A percentile compares a stretch with the other conserved stretches of the same genome.
These are phyloP conservation scores for Heteronetta atricapilla DNA, from an alignment of 2,113 vertebrate species.

Conservation along the genomic window DNA sequence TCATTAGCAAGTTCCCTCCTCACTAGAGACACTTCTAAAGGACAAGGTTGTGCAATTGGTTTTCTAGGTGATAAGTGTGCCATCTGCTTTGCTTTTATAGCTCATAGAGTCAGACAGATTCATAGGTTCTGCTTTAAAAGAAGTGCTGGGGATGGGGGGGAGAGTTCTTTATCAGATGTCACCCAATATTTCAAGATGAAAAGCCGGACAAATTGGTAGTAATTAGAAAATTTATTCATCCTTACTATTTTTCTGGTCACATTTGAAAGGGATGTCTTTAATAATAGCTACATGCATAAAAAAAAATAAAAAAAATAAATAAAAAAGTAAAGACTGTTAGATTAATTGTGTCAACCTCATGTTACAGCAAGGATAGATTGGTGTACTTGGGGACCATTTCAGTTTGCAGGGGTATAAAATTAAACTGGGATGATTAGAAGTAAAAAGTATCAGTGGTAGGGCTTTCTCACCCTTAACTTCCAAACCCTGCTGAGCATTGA, in stretches of 20 bases:
- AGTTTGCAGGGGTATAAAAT: not conserved
- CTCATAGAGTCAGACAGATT: not conserved
- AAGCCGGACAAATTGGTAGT: not conserved
- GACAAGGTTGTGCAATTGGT: not conserved
- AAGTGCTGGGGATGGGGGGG: not conserved
- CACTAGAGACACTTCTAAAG: slow-evolving; percentile 33
- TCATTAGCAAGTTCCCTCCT: slow-evolving; percentile 39
- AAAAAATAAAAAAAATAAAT: not conserved
- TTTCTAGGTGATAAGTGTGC: slow-evolving; percentile 48
- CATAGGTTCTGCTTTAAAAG: not conserved
- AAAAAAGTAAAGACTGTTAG: not conserved
- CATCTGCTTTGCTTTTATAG: slow-evolving; percentile 60
- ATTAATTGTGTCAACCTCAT: not conserved
- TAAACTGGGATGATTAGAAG: not conserved
- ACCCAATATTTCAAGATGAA: not conserved
- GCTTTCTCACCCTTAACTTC: not conserved
- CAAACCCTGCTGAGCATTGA: not conserved
- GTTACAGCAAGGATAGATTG: not conserved
- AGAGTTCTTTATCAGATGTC: not conserved
- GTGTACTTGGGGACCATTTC: not conserved
- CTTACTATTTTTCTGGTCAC: not conserved
- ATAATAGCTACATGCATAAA: not conserved
- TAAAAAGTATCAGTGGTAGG: not conserved
- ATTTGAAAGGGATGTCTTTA: not conserved
- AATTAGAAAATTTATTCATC: not conserved